These are phyloP conservation scores for Scomberomorus guttatus DNA, from an alignment of 2,797 vertebrate genomes.

Conservation along the genomic window DNA sequence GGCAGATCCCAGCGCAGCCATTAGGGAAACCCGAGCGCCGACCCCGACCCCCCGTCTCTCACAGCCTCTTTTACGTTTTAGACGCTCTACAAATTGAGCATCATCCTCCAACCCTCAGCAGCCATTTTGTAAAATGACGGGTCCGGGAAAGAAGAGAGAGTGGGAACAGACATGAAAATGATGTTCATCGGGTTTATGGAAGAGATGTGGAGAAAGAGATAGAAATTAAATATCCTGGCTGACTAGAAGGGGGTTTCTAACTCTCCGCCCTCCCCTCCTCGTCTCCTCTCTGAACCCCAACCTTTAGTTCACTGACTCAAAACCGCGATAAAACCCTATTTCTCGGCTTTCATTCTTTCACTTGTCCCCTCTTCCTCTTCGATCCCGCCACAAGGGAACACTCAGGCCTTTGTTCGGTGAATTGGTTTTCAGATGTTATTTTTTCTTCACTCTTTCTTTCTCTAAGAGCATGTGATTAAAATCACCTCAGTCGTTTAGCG, in stretches of 20 bases:
- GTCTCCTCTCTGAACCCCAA: slow-evolving; percentile 61
- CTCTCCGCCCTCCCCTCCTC: slow-evolving; percentile 2
- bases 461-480: slow-evolving; percentile 76
- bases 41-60: slow-evolving; percentile 59
- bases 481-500: slow-evolving; percentile 78
- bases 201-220: slow-evolving; percentile 62
- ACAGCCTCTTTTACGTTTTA: slow-evolving; percentile 68
- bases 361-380: slow-evolving; percentile 67
- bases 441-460: slow-evolving; percentile 75
- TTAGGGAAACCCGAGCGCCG: slow-evolving; percentile 77
- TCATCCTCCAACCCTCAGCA: slow-evolving; percentile 68
- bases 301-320: slow-evolving; percentile 73
- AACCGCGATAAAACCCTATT: slow-evolving; percentile 77
- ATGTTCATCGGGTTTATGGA: slow-evolving; percentile 62
- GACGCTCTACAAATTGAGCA: slow-evolving; percentile 80
- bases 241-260: slow-evolving; percentile 42
- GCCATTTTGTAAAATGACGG: slow-evolving; percentile 74
- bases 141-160: slow-evolving; percentile 64
- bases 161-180: slow-evolving; percentile 77
- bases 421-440: slow-evolving; percentile 85
- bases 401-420: slow-evolving; percentile 79
- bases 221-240: slow-evolving; percentile 67
- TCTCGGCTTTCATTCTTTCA: slow-evolving; percentile 71
- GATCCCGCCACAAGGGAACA: slow-evolving; percentile 80
- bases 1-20: slow-evolving; percentile 70